Evolutionary conservation across 2,888 invertebrate genomes (phyloP).

Genomic region (Drosophila atripex): DNA sequence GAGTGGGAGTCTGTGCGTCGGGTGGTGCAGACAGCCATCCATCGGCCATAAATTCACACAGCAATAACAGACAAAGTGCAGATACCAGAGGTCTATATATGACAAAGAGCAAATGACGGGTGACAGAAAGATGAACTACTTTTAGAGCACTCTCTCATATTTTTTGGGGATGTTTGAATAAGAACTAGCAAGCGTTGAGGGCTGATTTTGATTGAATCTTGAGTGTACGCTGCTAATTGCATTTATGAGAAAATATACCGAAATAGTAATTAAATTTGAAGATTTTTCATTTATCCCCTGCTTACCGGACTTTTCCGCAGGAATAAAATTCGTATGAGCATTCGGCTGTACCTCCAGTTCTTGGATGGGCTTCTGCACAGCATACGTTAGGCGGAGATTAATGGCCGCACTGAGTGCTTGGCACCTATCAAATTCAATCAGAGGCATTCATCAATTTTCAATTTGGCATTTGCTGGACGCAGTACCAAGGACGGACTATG

Average conservation of each 20-base stretch:
- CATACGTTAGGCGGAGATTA: constrained; percentile 76
- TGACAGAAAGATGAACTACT: constrained; percentile 1
- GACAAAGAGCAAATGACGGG: constrained; percentile 12
- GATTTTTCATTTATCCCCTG: not conserved
- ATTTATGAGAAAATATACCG: not conserved
- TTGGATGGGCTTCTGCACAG: constrained; percentile 53
- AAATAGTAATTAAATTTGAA: not conserved
- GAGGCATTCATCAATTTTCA: constrained; percentile 80
- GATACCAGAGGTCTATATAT: constrained; percentile 27
- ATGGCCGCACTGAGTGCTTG: constrained; percentile 77
- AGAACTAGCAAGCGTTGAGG: not conserved
- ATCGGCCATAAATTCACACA: constrained; percentile 43
- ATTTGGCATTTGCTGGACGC: constrained; percentile 68
- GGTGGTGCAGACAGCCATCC: constrained; percentile 31
- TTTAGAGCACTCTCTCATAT: not conserved
- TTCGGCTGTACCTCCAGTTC: not conserved
- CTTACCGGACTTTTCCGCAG: not conserved
- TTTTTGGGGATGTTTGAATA: not conserved
- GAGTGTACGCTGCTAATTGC: not conserved
- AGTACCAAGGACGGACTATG: constrained; percentile 2
- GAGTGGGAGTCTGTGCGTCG: not conserved
- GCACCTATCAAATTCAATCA: constrained; percentile 79
- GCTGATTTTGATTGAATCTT: too few species aligned
- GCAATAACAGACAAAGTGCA: constrained; percentile 31
- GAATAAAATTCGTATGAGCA: too few species aligned